Evolutionary conservation across 2,888 invertebrate genomes (phyloP), one percentile per base, ranked within the genome.

Genomic region (Arrhopalites spinosus): DNA sequence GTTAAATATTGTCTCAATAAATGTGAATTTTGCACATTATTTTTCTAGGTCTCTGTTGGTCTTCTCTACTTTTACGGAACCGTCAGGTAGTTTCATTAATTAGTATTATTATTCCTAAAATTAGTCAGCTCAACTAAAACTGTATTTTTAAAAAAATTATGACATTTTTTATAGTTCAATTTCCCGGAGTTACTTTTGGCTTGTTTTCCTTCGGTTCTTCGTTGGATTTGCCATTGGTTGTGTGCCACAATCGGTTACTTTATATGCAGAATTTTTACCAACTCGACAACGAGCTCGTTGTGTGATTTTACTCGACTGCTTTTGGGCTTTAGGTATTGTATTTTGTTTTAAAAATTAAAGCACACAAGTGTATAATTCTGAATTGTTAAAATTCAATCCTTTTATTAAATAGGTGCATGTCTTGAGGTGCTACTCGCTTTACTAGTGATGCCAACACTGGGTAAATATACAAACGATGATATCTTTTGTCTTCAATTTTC

Each of bases 221-320:
- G 96, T 96, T 15, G 97, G 98, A 63, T 96, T 98, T 87, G 95
- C 96, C 25, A 95, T 97, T 84, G 97, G 97, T 82, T 96, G 97
- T 85, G 95, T 96, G 50, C 96, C 97, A 73, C 97, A 98, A 87
- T 95, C 96, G 74, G 96, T 97, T 0, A 97, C 96, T 43, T 87
- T 98, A 81, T 97, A 97, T 87, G 95, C 97, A 43, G 97, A 98
- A 86, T 97, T 96, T 88, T 88, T 98, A 77, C 97, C 97, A 13
- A 92, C 94, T 47, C 94, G 94, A 84, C 95, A 96, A 85, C 89
- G 97, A 84, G 96, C 95, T 36, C 96, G 95, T 86, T 97, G 96
- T 88, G 95, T 98, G 67, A 95, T 97, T 47, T 88, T 97, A 82
- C 89, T 97, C 79, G 97, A 97, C n/a, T n/a, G n/a, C n/a, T n/a